Percentiles rank a stretch among this genome's conserved stretches.
Conservation (phyloP, 2,888 invertebrate genomes). For the Cetonia aurata region DNA sequence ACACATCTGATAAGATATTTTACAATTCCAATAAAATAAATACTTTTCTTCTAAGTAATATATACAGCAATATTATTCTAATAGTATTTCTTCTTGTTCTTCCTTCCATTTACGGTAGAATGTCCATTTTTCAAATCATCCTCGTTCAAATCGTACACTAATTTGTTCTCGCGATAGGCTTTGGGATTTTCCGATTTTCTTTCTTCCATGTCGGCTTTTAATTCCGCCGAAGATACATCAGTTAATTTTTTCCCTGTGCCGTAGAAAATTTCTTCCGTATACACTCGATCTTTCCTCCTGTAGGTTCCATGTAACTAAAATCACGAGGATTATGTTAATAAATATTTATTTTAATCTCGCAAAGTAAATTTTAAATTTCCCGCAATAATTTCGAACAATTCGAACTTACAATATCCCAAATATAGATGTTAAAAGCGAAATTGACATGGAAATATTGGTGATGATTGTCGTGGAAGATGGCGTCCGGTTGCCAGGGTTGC, state of each 20-base stretch:
- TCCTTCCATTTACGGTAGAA: neutral
- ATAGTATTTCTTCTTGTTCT: constrained; percentile 37
- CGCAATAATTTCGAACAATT: too few species aligned
- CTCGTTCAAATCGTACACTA: constrained; percentile 59
- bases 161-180: constrained; percentile 65
- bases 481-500: constrained; percentile 83
- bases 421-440: constrained; percentile 78
- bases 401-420: constrained; percentile 75
- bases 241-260: constrained; percentile 70
- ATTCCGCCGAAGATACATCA: constrained; percentile 68
- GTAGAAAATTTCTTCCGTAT: constrained; percentile 77
- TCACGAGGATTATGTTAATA: constrained; percentile 8
- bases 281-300: constrained; percentile 73
- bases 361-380: neutral
- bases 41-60: neutral
- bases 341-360: neutral
- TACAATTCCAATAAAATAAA: constrained; percentile 24
- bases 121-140: constrained; percentile 46
- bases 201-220: constrained; percentile 67
- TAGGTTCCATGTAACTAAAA: constrained; percentile 77
- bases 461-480: constrained; percentile 82
- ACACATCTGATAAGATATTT: neutral
- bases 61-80: neutral
- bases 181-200: constrained; percentile 67
- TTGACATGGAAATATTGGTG: constrained; percentile 85